Conservation (phyloP, 2,797 vertebrate genomes). For the Okamejei kenojei region DNA sequence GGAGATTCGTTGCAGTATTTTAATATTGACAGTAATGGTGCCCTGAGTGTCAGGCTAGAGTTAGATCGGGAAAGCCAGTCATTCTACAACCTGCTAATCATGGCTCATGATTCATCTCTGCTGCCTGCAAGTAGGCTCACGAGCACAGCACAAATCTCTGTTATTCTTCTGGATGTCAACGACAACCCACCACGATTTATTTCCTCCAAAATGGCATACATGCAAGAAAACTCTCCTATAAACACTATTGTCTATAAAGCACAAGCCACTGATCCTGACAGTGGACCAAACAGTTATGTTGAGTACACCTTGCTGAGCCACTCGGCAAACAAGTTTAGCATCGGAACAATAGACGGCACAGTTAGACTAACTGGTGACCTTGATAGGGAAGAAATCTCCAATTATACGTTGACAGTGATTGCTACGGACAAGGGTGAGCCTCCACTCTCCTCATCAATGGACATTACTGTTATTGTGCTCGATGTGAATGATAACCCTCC, state of each 20-base stretch:
- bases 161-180: slow-evolving; percentile 89
- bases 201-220: slow-evolving; percentile 77
- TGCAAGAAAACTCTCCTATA: slow-evolving; percentile 86
- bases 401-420: slow-evolving; percentile 80
- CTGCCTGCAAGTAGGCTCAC: slow-evolving; percentile 67
- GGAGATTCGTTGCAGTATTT: slow-evolving; percentile 82
- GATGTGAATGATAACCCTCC: slow-evolving; percentile 93
- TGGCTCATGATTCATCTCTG: slow-evolving; percentile 75
- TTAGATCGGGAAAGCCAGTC: slow-evolving; percentile 87
- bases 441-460: slow-evolving; percentile 70
- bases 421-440: slow-evolving; percentile 90
- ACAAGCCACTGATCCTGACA: slow-evolving; percentile 77
- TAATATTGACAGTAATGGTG: slow-evolving; percentile 59
- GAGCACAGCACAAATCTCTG: slow-evolving; percentile 82
- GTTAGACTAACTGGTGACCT: slow-evolving; percentile 78
- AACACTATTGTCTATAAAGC: slow-evolving; percentile 82
- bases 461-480: slow-evolving; percentile 76
- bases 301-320: slow-evolving; percentile 77
- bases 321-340: slow-evolving; percentile 72
- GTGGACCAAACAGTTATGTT: slow-evolving; percentile 94
- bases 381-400: slow-evolving; percentile 80
- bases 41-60: slow-evolving; percentile 63
- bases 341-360: slow-evolving; percentile 77
- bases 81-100: slow-evolving; percentile 86
- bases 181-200: slow-evolving; percentile 81